A percentile compares a stretch with the other conserved stretches of the same genome.
These are phyloP conservation scores for Drosophila cardini DNA, from an alignment of 1,140 invertebrate species.

Conservation along the genomic window DNA sequence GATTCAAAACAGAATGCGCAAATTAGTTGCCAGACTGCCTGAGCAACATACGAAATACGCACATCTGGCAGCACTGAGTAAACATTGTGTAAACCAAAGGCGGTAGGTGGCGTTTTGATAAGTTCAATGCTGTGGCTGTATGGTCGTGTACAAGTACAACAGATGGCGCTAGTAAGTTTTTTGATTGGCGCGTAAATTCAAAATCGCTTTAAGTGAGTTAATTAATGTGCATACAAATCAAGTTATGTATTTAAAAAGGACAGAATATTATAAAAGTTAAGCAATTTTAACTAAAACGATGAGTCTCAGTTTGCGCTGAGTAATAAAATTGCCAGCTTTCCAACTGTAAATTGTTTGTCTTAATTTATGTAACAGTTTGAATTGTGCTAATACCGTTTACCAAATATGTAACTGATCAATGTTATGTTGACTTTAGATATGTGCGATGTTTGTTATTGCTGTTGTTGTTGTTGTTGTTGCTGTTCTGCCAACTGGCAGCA, in stretches of 20 bases:
- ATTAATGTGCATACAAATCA: neutral
- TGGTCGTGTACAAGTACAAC: neutral
- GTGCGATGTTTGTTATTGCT: conserved; percentile 38
- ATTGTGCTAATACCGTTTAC: conserved; percentile 60
- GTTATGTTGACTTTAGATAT: conserved; percentile 63
- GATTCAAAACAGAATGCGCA: conserved; percentile 56
- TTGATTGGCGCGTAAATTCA: neutral
- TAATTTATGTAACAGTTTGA: conserved; percentile 39
- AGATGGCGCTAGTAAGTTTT: neutral
- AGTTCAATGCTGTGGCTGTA: neutral
- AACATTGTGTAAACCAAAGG: neutral
- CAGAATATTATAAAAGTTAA: too few relatives aligned
- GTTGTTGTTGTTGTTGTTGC: conserved; percentile 39
- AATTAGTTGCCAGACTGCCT: conserved; percentile 13
- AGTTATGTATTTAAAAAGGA: too few relatives aligned
- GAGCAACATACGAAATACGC: neutral
- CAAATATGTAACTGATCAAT: conserved; percentile 59
- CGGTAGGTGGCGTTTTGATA: conserved; percentile 1
- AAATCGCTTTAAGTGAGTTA: neutral
- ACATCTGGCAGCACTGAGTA: neutral
- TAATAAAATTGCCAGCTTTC: neutral
- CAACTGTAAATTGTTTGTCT: neutral
- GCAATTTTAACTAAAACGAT: too few relatives aligned
- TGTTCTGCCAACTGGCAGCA: conserved; percentile 68
- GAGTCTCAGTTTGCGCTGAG: too few relatives aligned